phyloP scores from a whole-genome alignment of 2,888 invertebrate genomes.

The Thymelicus acteon region DNA sequence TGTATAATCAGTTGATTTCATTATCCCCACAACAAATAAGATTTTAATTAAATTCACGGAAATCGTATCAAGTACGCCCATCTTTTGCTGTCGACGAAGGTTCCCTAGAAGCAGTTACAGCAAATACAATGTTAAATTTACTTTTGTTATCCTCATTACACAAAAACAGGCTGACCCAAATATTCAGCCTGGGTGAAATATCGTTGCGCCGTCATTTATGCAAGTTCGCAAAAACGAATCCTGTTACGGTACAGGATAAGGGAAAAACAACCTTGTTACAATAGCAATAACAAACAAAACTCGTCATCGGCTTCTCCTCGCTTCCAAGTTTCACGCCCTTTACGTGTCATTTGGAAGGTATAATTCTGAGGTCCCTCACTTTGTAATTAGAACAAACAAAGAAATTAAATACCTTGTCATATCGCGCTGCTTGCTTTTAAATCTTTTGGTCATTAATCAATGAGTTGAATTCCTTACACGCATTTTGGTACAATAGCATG shows the following conservation, averaged over 20 bases:
- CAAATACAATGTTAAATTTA: constrained; percentile 80
- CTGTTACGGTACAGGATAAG: constrained; percentile 61
- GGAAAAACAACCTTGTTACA: constrained; percentile 67
- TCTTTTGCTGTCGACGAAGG: constrained; percentile 75
- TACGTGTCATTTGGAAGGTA: constrained; percentile 69
- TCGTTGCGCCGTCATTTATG: constrained; percentile 78
- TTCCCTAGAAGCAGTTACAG: constrained; percentile 73
- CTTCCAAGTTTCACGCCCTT: constrained; percentile 63
- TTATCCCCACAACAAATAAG: constrained; percentile 70
- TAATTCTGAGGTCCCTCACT: constrained; percentile 62
- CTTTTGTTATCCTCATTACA: constrained; percentile 80
- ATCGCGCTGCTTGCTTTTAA: constrained; percentile 12
- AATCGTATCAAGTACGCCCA: constrained; percentile 72
- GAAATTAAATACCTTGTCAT: constrained; percentile 51
- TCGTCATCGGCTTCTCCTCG: constrained; percentile 55
- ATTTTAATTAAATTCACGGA: constrained; percentile 80
- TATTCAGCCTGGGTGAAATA: constrained; percentile 78
- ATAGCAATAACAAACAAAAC: constrained; percentile 64
- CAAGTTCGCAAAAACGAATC: constrained; percentile 81
- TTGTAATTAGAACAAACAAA: constrained; percentile 67
- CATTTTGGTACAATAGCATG: too few relatives aligned
- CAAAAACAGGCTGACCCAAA: constrained; percentile 84
- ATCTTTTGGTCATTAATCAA: background rate
- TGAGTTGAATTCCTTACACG: background rate
- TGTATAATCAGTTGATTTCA: constrained; percentile 68